A percentile compares a stretch with the other conserved stretches of the same genome.
phyloP scores from a whole-genome alignment of 2,888 invertebrate species.

The Andrena chrysosceles region DNA sequence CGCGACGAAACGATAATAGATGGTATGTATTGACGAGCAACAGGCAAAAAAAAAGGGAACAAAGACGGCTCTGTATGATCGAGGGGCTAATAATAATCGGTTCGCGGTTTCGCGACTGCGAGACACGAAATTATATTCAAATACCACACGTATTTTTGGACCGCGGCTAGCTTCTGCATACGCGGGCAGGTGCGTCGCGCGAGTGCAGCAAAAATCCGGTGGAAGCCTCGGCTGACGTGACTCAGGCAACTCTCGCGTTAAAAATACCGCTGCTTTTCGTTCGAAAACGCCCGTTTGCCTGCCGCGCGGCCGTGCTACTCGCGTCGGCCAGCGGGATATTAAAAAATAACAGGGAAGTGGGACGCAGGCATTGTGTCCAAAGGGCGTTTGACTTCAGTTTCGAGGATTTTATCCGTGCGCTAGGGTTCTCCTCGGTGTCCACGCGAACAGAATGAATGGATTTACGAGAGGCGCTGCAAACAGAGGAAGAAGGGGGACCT shows the following conservation, averaged over 20 bases:
- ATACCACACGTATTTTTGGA: conserved; percentile 53
- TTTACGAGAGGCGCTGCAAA: background rate
- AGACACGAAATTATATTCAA: conserved; percentile 53
- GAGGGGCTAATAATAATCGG: conserved; percentile 51
- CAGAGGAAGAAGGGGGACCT: background rate
- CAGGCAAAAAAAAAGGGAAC: background rate
- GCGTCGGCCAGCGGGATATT: background rate
- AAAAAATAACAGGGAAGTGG: background rate
- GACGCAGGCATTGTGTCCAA: background rate
- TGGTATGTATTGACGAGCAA: background rate
- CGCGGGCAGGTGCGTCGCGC: conserved; percentile 49
- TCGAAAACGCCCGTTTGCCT: background rate
- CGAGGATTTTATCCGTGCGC: background rate
- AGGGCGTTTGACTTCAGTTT: conserved; percentile 23
- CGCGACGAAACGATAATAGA: conserved; percentile 1
- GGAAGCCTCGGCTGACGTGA: conserved; percentile 15
- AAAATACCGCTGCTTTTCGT: conserved; percentile 34
- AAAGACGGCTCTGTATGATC: conserved; percentile 14
- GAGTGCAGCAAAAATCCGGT: conserved; percentile 45
- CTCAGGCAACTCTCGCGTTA: conserved; percentile 23
- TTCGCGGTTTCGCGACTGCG: conserved; percentile 45
- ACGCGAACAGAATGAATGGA: background rate
- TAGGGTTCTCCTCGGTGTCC: background rate
- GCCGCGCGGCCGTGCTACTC: background rate
- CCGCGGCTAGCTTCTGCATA: conserved; percentile 48